Percentiles rank a stretch among this genome's conserved stretches.
Evolutionary conservation across 2,888 invertebrate genomes (phyloP).

Genomic region (Scaptomyza caliginosa): DNA sequence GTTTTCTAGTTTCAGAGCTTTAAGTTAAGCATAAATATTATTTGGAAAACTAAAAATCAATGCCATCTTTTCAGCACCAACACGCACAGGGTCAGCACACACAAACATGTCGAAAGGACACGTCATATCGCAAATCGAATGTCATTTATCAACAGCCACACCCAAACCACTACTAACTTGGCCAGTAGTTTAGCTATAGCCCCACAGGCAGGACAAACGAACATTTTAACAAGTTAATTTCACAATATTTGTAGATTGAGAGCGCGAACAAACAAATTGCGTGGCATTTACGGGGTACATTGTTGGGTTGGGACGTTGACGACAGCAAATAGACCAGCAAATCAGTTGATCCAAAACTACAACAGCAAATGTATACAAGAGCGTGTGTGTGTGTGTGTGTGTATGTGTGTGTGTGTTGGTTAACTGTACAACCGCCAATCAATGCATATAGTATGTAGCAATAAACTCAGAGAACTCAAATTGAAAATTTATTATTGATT

Average conservation of each 20-base stretch:
- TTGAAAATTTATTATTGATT: conserved; percentile 73
- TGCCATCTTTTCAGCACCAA: background rate
- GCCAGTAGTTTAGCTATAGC: background rate
- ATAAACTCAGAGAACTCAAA: conserved; percentile 45
- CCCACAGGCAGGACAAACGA: conserved; percentile 2
- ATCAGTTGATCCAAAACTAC: conserved; percentile 42
- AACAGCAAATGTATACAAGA: conserved; percentile 3
- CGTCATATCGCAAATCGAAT: conserved; percentile 33
- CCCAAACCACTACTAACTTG: conserved; percentile 9
- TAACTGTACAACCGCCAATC: conserved; percentile 57
- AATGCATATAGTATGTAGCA: conserved; percentile 28
- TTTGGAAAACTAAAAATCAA: background rate
- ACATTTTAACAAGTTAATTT: conserved; percentile 74
- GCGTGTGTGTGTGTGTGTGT: background rate
- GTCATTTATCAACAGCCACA: conserved; percentile 37
- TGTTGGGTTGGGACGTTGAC: conserved; percentile 40
- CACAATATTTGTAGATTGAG: conserved; percentile 59
- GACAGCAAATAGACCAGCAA: conserved; percentile 50
- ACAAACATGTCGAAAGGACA: background rate
- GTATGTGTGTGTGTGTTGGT: background rate
- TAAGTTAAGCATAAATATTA: too few species aligned
- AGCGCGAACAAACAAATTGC: conserved; percentile 66
- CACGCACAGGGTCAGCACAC: background rate
- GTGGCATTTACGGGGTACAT: conserved; percentile 46
- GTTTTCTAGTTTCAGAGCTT: background rate